Conservation (phyloP, 2,797 vertebrate genomes). For the Peromyscus melanophrys region DNA sequence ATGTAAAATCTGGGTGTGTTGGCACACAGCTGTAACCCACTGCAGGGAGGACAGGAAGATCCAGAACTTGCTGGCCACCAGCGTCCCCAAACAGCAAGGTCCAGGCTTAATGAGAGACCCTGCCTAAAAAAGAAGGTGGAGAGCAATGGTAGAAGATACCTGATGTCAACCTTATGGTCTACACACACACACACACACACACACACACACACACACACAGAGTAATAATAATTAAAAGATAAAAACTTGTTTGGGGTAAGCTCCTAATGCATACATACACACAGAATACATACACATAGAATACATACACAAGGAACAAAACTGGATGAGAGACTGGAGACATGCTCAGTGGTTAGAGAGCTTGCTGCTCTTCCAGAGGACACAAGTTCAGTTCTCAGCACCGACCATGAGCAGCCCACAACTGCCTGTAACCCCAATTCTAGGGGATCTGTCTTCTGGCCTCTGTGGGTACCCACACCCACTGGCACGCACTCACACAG, state of each 20-base stretch:
- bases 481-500: neutral
- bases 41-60: neutral
- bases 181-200: neutral
- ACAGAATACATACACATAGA: neutral
- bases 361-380: neutral
- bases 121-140: neutral
- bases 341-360: neutral
- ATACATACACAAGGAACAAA: neutral
- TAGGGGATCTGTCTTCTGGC: neutral
- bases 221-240: neutral
- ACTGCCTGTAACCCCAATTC: neutral
- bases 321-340: neutral
- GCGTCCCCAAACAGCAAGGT: neutral
- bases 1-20: neutral
- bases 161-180: neutral
- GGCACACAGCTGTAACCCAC: neutral
- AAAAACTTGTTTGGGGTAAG: neutral
- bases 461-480: neutral
- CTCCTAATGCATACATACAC: neutral
- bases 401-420: neutral
- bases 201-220: neutral
- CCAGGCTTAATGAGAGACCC: neutral
- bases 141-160: neutral
- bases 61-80: no score
- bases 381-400: neutral